phyloP scores from a whole-genome alignment of 2,797 vertebrate genomes.

The Alosa sapidissima region DNA sequence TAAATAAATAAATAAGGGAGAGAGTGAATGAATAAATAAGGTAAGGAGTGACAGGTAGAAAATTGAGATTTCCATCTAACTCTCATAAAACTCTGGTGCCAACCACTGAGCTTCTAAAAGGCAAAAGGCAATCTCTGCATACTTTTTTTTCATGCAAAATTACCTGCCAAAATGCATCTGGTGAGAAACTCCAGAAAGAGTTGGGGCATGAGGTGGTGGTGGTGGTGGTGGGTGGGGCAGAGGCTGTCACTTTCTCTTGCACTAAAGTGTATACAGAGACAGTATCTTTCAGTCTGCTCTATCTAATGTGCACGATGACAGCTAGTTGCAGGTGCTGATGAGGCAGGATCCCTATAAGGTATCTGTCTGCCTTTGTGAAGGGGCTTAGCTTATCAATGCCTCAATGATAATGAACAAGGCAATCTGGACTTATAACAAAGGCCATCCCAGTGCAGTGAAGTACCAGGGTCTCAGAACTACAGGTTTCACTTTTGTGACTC shows the following conservation, averaged over 20 bases:
- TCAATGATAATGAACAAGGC: constrained; percentile 66
- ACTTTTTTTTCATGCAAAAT: constrained; percentile 15
- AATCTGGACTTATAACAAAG: constrained; percentile 53
- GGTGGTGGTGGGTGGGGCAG: neutral
- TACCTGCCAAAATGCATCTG: constrained; percentile 20
- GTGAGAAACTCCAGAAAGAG: neutral
- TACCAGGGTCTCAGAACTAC: constrained; percentile 48
- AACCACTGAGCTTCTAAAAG: neutral
- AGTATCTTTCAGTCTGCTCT: neutral
- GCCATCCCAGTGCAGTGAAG: constrained; percentile 55
- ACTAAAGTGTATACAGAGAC: neutral
- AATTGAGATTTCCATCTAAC: constrained; percentile 37
- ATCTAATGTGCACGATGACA: constrained; percentile 20
- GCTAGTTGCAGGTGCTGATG: constrained; percentile 23
- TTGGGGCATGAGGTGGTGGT: neutral
- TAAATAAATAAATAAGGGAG: constrained; percentile 19
- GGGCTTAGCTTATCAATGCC: constrained; percentile 62
- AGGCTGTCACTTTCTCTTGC: neutral
- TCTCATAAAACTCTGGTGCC: constrained; percentile 3
- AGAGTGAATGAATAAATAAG: constrained; percentile 28
- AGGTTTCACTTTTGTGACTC: constrained; percentile 62
- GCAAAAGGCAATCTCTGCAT: constrained; percentile 10
- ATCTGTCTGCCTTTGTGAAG: constrained; percentile 62
- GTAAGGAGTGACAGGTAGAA: constrained; percentile 27
- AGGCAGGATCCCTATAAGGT: constrained; percentile 42